Evolutionary conservation across 2,888 invertebrate genomes (phyloP), one percentile per base, ranked within the genome.

Genomic region (Maniola hyperantus): DNA sequence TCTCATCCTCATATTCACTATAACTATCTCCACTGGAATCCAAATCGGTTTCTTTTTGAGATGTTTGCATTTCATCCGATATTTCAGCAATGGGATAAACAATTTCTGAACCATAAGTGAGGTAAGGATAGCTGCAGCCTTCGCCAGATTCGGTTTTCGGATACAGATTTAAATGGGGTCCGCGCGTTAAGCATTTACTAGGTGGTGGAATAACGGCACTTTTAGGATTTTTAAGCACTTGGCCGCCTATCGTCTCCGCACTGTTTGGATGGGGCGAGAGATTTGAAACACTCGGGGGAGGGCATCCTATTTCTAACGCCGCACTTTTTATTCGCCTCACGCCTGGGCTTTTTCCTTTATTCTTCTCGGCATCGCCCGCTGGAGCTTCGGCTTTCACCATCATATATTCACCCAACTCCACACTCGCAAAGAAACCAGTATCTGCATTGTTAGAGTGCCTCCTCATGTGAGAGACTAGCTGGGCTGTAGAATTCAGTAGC

Each of bases 71-170:
- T 83, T 97, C 97, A 78, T 96, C 97, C 0, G 96, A 95, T 81
- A 96, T 96, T 87, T 97, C 97, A 0, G 96, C 97, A 74, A 97
- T 97, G 5, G 97, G 97, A 83, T 97, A 97, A 1, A 96, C 94
- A 67, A 96, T 96, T 84, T 96, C 96, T 1, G 96, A 96, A 13
- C 95, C 95, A 74, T 95, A 95, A 46, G 93, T 94, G 68, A 94
- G 75, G 71, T 91, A 93, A 0, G 97, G 97, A 83, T 97, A 96
- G 61, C 96, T 94, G 63, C 96, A 95, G 70, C 96, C 96, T 71
- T 96, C 95, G 7, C 95, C 95, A 44, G 94, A 93, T 79, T 93
- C 94, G 69, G 92, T 92, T 73, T 94, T 94, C 0, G 95, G 95
- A 76, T 95, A 95, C 15, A 96, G 84, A 80, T 95, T 95, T 36